Percentiles rank a stretch among this genome's conserved stretches.
These are phyloP conservation scores for Danio tinwini DNA, from an alignment of 2,797 vertebrate species.

Conservation along the genomic window DNA sequence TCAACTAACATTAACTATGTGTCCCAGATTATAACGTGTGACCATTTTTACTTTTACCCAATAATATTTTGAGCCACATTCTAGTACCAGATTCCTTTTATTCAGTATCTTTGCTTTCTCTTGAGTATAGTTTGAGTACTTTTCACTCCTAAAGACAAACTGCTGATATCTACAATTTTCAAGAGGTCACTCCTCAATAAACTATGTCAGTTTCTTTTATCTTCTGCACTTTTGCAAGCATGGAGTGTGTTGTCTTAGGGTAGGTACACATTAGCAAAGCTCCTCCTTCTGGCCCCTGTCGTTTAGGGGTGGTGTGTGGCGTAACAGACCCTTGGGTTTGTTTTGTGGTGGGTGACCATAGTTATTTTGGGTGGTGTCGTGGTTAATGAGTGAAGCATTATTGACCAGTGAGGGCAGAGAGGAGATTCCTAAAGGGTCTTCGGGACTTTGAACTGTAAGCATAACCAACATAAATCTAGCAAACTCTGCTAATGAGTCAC, in stretches of 20 bases:
- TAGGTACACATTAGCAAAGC: slow-evolving; percentile 39
- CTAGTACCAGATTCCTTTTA: too few relatives aligned
- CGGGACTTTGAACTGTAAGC: slow-evolving; percentile 55
- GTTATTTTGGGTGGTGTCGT: slow-evolving; percentile 38
- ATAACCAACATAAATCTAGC: slow-evolving; percentile 42
- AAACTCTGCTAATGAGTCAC: slow-evolving; percentile 52
- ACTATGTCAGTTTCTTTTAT: slow-evolving; percentile 21
- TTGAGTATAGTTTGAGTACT: too few relatives aligned
- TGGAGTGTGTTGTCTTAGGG: slow-evolving; percentile 2
- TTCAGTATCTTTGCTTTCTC: too few relatives aligned
- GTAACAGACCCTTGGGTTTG: slow-evolving; percentile 34
- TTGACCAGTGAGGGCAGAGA: slow-evolving; percentile 12
- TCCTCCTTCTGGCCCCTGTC: slow-evolving; percentile 1
- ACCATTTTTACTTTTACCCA: too few relatives aligned
- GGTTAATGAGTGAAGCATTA: slow-evolving; percentile 59
- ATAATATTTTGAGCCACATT: too few relatives aligned
- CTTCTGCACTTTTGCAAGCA: slow-evolving; percentile 18
- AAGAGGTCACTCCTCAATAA: slow-evolving; percentile 5
- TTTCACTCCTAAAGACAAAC: background rate
- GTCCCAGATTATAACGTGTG: too few relatives aligned
- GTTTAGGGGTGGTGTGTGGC: slow-evolving; percentile 20
- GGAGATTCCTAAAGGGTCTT: slow-evolving; percentile 6
- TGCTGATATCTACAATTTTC: slow-evolving; percentile 6
- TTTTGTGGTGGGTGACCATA: background rate
- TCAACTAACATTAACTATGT: too few relatives aligned